Evolutionary conservation across 2,797 vertebrate species (phyloP), one percentile per base, ranked within the genome.

Genomic region (Danio jaintianensis): DNA sequence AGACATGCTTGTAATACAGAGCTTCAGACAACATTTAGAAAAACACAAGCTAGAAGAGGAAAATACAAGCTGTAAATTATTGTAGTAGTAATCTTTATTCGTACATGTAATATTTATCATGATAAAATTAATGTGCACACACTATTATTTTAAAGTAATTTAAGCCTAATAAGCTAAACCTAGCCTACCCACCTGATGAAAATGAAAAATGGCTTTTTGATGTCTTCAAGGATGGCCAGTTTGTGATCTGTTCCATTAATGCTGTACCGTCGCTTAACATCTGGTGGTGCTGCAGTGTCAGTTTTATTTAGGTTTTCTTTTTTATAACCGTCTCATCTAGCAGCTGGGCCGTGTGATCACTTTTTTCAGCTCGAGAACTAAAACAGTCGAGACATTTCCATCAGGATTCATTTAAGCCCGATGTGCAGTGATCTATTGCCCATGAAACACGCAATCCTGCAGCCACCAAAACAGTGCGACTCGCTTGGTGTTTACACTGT

Each of bases 221-320:
- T 29, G 29, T 29, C 29, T 29, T 29, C 29, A 29, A 29, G 29
- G 15, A 6, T 58, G 20, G 9, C 5, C 16, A 11, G 20, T 6
- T 22, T 36, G 13, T 59, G 12, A 36, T 36, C 5, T 3, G 15
- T 59, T 53, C 50, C 38, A 29, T n/a, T 3, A n/a, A 2, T n/a
- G 16, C 10, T 67, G 15, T 73, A 29, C 70, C 48, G 15, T 29
- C 13, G 1, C n/a, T 68, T 10, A 69, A 43, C 77, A 78, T 63
- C 16, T 55, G 80, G 74, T 52, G 80, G 69, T 68, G 73, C 43
- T 84, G 66, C 62, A 61, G 45, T 75, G 80, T 42, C 48, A 72
- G 53, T 16, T 75, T 80, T 45, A 22, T 38, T 52, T 48, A 18
- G 10, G 18, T 36, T 61, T 36, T 71, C 47, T 50, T 8, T 29